These are phyloP conservation scores for Melinopterus prodromus DNA, from an alignment of 2,888 invertebrate genomes.

Conservation along the genomic window DNA sequence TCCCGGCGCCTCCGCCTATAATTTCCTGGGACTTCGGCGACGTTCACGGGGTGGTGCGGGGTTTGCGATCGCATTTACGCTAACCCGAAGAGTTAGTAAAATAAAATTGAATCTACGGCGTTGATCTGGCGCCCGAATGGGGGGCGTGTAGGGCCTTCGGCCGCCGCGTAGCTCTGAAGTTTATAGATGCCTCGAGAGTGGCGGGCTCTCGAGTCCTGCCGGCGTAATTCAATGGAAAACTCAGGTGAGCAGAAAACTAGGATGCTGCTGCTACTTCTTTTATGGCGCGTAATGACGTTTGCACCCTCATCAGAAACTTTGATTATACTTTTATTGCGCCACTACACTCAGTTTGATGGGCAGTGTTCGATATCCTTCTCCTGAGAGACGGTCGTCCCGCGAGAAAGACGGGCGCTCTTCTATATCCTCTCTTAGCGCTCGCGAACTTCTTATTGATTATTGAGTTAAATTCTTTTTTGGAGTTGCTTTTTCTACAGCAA, in stretches of 20 bases:
- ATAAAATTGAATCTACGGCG: constrained; percentile 21
- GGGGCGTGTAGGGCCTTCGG: not conserved
- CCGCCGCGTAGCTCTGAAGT: not conserved
- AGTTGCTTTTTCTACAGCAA: not conserved
- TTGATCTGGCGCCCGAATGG: constrained; percentile 9
- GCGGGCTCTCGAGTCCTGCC: not conserved
- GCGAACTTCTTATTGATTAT: constrained; percentile 22
- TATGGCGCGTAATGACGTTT: constrained; percentile 48
- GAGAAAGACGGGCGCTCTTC: not conserved
- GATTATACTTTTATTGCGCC: constrained; percentile 46
- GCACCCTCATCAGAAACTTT: constrained; percentile 47
- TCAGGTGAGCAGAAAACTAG: constrained; percentile 48
- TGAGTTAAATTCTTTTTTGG: constrained; percentile 9
- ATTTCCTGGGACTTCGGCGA: not conserved
- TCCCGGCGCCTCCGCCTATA: too few species aligned
- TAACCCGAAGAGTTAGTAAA: constrained; percentile 22
- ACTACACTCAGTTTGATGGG: constrained; percentile 37
- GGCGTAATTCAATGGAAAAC: constrained; percentile 46
- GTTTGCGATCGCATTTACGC: constrained; percentile 13
- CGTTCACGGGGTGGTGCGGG: not conserved
- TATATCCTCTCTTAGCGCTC: constrained; percentile 14
- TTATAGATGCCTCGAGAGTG: not conserved
- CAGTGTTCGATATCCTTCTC: constrained; percentile 11
- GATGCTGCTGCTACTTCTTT: constrained; percentile 44
- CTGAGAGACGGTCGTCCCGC: constrained; percentile 4